Base-by-base conservation (phyloP, 2,888 invertebrate genomes). In the Protophormia terraenovae region DNA sequence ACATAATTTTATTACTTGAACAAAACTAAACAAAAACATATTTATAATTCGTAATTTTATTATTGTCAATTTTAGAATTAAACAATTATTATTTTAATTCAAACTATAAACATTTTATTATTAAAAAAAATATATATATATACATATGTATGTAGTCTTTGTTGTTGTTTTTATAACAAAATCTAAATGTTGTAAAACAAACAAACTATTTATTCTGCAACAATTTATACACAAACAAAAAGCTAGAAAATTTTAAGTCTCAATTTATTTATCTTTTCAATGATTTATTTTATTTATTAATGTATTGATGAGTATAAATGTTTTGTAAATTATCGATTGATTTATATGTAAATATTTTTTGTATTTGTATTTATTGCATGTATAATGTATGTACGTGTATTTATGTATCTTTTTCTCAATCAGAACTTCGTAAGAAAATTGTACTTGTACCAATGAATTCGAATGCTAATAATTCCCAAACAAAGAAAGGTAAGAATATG, bases 361-460 rank as follows among this genome's bases (percentile, higher is more conserved):
- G 10, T 83, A 55, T 67, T 14, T 75, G 47, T 67, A 72, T 53
- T 27, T 83, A 27, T 60, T 62, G 66, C 76, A 80, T 67, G 84
- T 58, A 38, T 38, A 38, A 73, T 84, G 53, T 84, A 80, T 66
- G 62, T 38, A 55, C n/a, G n/a, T 77, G 32, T 77, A 35, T 78
- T 55, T 62, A 73, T 86, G 83, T 76, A 53, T 64, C 55, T 73
- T 72, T 80, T 62, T 83, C 66, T 80, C 79, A 83, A 76, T 81
- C 78, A 88, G 92, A 91, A 86, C 88, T 92, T 58, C 91, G 92
- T 88, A 91, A 91, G 90, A 92, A 92, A 90, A 92, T 92, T 84
- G 91, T 92, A 83, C 91, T 92, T 81, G 88, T 92, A 86, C 92
- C 92, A 86, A 89, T 89, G 88, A 90, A 88, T 80, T 32, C 79